Base-by-base conservation (phyloP, 2,888 invertebrate genomes). In the Tipula helvola region DNA sequence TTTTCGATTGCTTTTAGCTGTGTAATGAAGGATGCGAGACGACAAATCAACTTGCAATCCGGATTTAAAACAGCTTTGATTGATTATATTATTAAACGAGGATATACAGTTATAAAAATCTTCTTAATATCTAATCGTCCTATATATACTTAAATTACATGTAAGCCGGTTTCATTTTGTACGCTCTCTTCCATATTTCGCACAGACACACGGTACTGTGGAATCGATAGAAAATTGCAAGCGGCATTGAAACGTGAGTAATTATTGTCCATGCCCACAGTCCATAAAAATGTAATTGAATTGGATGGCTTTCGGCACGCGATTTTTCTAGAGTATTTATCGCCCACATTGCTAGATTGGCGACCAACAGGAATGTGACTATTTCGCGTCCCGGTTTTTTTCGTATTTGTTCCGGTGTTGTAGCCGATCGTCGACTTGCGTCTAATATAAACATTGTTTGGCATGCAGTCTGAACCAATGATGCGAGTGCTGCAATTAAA, bases 201-300 rank as follows among this genome's bases (percentile, higher is more conserved):
- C 98, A 98, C 87, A 98, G 93, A 90, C 98, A 98, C 1, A 98
- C 98, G 0, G 98, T 97, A 83, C 97, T 97, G 90, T 98, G 98
- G 92, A 98, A 98, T 87, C 98, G 94, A 92, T 97, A 98, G 92
- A 98, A 98, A 88, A 98, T 98, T 0, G 97, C 97, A 89, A 95
- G 89, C 0, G 98, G 98, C 95, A 97, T 97, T 1, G 97, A 97
- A 1, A 98, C 97, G 90, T 98, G 97, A 0, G 97, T 97, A 87
- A 98, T 97, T 87, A 98, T 97, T 13, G 97, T 97, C 98, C 98
- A 98, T 44, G 97, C 97, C 97, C 97, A 97, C 57, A 97, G 92
- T 0, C 97, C 97, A 89, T 97, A 98, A 92, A 98, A 98, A 90
- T 97, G 95, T 88, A 97, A 92, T 91, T 98, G 98, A 83, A 97